These are phyloP conservation scores for Ariopsis seemanni DNA, from an alignment of 2,113 vertebrate species.

Conservation along the genomic window DNA sequence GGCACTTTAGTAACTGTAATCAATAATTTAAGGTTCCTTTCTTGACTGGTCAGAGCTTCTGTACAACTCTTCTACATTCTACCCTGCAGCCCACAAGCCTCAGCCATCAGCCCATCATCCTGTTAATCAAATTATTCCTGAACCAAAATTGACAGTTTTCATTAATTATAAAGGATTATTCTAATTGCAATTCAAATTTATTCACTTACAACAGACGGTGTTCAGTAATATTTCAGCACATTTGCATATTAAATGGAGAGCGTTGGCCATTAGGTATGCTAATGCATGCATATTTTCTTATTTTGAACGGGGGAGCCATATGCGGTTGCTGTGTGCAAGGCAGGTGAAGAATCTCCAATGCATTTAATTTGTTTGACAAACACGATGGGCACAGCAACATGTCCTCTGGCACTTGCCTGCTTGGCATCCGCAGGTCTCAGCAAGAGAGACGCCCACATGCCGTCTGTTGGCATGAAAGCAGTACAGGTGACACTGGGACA, in stretches of 20 bases:
- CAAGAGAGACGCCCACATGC: slow-evolving; percentile 50
- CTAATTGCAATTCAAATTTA: slow-evolving; percentile 99
- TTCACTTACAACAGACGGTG: slow-evolving; percentile 99
- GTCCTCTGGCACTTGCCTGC: slow-evolving; percentile 73
- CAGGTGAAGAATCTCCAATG: slow-evolving; percentile 93
- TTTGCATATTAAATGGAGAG: slow-evolving; percentile 99
- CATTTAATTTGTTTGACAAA: slow-evolving; percentile 98
- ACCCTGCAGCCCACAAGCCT: slow-evolving; percentile 62
- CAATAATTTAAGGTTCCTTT: slow-evolving; percentile 84
- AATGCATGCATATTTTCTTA: slow-evolving; percentile 99
- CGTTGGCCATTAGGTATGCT: slow-evolving; percentile 97
- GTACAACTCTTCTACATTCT: slow-evolving; percentile 39
- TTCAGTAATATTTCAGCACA: slow-evolving; percentile 99
- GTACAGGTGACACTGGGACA: slow-evolving; percentile 31
- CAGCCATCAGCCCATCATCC: slow-evolving; percentile 91
- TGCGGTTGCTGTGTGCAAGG: slow-evolving; percentile 86
- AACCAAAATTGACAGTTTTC: slow-evolving; percentile 99
- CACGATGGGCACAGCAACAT: slow-evolving; percentile 77
- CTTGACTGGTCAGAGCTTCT: slow-evolving; percentile 70
- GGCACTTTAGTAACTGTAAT: slow-evolving; percentile 83
- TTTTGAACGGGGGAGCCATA: slow-evolving; percentile 98
- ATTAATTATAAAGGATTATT: slow-evolving; percentile 99
- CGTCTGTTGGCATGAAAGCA: slow-evolving; percentile 46
- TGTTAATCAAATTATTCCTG: slow-evolving; percentile 99
- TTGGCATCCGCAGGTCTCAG: slow-evolving; percentile 49